Evolutionary conservation across 2,797 vertebrate species (phyloP).

Genomic region (Melanotaenia nigrans): DNA sequence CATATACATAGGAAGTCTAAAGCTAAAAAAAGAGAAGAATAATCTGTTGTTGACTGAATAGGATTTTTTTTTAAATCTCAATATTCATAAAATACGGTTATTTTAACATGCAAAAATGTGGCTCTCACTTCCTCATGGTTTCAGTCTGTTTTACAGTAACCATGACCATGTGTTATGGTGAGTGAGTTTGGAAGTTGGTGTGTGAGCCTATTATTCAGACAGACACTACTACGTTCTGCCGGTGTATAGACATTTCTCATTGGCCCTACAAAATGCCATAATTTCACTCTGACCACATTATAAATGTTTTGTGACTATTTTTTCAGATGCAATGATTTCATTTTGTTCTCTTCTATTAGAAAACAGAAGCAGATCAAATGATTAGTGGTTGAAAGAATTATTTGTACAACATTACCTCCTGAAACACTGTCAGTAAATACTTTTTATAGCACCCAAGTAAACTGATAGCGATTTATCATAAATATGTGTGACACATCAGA

Average conservation of each 20-base stretch:
- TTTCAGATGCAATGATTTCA: background rate
- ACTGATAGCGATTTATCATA: background rate
- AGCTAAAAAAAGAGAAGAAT: background rate
- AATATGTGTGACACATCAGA: background rate
- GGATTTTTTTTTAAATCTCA: background rate
- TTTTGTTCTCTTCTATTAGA: background rate
- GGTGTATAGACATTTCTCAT: background rate
- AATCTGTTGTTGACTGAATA: background rate
- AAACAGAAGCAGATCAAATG: background rate
- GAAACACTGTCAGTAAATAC: background rate
- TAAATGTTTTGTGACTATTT: background rate
- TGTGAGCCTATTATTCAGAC: background rate
- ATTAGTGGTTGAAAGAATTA: background rate
- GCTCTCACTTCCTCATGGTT: background rate
- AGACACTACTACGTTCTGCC: background rate
- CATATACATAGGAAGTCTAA: background rate
- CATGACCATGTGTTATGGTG: background rate
- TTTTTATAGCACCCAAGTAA: background rate
- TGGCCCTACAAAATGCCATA: background rate
- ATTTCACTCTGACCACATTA: background rate
- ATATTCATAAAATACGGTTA: background rate
- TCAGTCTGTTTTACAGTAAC: slow-evolving; percentile 1
- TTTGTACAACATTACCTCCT: background rate
- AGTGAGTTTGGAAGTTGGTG: background rate
- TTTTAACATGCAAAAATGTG: background rate